Conservation (phyloP, 2,797 vertebrate genomes). For the Protosalanx chinensis region DNA sequence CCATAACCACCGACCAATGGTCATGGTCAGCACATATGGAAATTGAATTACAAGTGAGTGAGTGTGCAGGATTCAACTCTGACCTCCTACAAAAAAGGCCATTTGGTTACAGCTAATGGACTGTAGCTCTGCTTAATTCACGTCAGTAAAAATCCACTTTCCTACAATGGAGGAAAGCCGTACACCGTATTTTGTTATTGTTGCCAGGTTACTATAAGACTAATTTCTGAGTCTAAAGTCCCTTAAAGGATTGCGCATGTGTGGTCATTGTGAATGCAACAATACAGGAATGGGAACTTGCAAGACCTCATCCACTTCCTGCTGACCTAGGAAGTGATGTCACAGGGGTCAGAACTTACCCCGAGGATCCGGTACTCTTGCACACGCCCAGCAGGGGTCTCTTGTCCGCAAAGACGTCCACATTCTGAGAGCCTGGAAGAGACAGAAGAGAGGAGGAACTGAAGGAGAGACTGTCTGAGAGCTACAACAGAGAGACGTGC, state of each 20-base stretch:
- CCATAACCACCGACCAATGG: neutral
- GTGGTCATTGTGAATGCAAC: neutral
- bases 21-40: conserved; percentile 13
- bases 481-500: conserved; percentile 66
- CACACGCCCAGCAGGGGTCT: conserved; percentile 93
- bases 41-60: conserved; percentile 14
- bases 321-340: conserved; percentile 18
- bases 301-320: conserved; percentile 23
- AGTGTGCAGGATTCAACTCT: neutral
- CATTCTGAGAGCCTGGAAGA: conserved; percentile 83
- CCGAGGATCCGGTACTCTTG: conserved; percentile 94
- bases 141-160: neutral
- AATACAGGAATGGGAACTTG: neutral
- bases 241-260: neutral
- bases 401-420: conserved; percentile 91
- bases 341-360: conserved; percentile 76
- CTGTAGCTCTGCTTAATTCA: conserved; percentile 2
- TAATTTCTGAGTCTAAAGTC: neutral
- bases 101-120: conserved; percentile 3
- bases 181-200: neutral
- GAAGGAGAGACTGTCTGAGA: conserved; percentile 33
- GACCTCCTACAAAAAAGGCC: neutral
- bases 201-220: neutral
- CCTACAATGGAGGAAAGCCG: neutral
- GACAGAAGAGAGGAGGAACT: conserved; percentile 38